Conservation (phyloP, 2,888 invertebrate species). For the Ypsolopha sequella region DNA sequence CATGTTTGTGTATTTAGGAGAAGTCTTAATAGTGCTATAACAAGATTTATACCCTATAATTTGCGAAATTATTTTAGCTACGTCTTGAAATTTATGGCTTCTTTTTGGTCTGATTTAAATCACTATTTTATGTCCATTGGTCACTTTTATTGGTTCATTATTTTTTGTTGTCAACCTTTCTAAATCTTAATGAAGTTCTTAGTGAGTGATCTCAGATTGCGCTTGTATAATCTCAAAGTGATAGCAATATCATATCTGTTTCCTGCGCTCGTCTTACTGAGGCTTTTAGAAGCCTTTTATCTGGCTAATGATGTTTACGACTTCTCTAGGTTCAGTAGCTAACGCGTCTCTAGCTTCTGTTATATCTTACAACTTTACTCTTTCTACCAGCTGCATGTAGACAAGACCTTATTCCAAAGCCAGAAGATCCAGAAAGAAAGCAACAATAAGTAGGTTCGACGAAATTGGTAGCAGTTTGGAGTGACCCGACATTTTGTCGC, state of each 20-base stretch:
- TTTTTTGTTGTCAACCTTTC: background rate
- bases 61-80: constrained; percentile 15
- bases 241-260: constrained; percentile 11
- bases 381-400: background rate
- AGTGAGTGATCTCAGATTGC: constrained; percentile 7
- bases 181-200: background rate
- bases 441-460: constrained; percentile 5
- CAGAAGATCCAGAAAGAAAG: constrained; percentile 21
- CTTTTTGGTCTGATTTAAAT: background rate
- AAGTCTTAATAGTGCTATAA: too few relatives aligned
- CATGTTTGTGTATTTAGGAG: constrained; percentile 10
- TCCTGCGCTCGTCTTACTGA: constrained; percentile 43
- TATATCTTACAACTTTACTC: background rate
- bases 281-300: constrained; percentile 52
- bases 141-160: background rate
- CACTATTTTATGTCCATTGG: background rate
- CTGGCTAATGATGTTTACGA: constrained; percentile 68
- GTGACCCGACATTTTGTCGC: constrained; percentile 47
- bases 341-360: constrained; percentile 15
- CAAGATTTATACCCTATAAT: constrained; percentile 12
- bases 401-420: constrained; percentile 16
- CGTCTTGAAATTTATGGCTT: background rate
- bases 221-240: constrained; percentile 11
- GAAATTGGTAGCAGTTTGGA: constrained; percentile 31
- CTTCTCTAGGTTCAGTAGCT: constrained; percentile 53